Conservation (phyloP, 2,113 vertebrate species). For the Cranoglanis bouderius region DNA sequence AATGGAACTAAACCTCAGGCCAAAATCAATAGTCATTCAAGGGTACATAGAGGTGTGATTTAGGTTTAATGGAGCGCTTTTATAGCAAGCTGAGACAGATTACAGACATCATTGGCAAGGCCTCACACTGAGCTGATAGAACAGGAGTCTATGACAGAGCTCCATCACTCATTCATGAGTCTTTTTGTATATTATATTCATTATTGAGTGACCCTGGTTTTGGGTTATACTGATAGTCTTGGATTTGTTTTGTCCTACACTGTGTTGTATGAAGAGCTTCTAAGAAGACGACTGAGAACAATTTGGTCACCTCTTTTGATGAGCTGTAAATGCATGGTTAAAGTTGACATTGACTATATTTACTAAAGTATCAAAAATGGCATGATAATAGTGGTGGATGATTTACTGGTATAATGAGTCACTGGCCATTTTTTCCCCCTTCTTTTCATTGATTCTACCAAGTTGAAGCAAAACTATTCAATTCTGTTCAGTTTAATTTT, state of each 20-base stretch:
- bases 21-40: slow-evolving; percentile 7
- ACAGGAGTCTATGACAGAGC: neutral
- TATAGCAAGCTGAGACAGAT: neutral
- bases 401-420: too few relatives aligned
- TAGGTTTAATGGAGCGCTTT: neutral
- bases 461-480: neutral
- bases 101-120: neutral
- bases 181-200: neutral
- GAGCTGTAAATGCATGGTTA: neutral
- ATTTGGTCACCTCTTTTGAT: neutral
- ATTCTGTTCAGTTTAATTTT: neutral
- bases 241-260: neutral
- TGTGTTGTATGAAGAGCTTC: neutral
- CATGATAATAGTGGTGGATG: neutral
- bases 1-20: slow-evolving; percentile 1
- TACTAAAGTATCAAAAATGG: neutral
- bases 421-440: too few relatives aligned
- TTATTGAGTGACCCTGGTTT: neutral
- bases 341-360: neutral
- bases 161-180: neutral
- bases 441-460: neutral
- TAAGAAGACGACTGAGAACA: too few relatives aligned
- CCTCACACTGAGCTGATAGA: neutral
- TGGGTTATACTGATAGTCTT: neutral
- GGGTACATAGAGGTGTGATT: neutral